Evolutionary conservation across 2,888 invertebrate species (phyloP).

Genomic region (Liopterus haemorrhoidalis): DNA sequence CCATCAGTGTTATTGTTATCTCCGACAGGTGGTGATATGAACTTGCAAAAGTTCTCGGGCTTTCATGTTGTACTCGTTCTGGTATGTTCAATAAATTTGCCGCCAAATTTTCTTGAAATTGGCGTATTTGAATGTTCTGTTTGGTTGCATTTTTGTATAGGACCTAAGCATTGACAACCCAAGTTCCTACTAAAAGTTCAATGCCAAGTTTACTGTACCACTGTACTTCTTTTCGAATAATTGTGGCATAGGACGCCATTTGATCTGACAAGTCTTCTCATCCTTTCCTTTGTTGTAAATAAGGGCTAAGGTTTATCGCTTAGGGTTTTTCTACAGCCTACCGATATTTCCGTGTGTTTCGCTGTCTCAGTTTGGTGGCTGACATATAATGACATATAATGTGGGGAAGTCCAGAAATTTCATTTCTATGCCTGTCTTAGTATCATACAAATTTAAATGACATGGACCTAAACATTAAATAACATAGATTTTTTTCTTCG

Average conservation of each 20-base stretch:
- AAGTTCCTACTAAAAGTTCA: slow-evolving; percentile 28
- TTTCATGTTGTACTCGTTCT: slow-evolving; percentile 5
- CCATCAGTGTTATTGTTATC: slow-evolving; percentile 22
- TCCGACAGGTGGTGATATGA: slow-evolving; percentile 21
- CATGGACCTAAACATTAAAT: too few species aligned
- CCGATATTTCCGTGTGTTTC: slow-evolving; percentile 11
- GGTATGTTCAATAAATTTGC: slow-evolving; percentile 19
- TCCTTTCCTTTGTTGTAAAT: slow-evolving; percentile 37
- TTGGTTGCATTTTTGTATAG: slow-evolving; percentile 28
- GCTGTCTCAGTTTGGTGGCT: slow-evolving; percentile 13
- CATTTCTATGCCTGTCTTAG: too few species aligned
- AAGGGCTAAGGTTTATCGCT: slow-evolving; percentile 31
- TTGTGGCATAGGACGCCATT: slow-evolving; percentile 36
- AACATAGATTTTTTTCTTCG: too few species aligned
- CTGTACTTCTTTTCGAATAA: slow-evolving; percentile 31
- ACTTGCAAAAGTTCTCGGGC: slow-evolving; percentile 9
- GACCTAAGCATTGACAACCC: slow-evolving; percentile 30
- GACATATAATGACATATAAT: too few species aligned
- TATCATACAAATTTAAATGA: too few species aligned
- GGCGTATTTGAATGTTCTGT: slow-evolving; percentile 27
- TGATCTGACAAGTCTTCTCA: slow-evolving; percentile 36
- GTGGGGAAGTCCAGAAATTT: too few species aligned
- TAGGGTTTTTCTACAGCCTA: slow-evolving; percentile 29
- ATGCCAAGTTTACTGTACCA: slow-evolving; percentile 31
- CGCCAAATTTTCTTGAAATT: slow-evolving; percentile 26